Conservation (phyloP, 2,113 vertebrate genomes). For the Dasyurus viverrinus region DNA sequence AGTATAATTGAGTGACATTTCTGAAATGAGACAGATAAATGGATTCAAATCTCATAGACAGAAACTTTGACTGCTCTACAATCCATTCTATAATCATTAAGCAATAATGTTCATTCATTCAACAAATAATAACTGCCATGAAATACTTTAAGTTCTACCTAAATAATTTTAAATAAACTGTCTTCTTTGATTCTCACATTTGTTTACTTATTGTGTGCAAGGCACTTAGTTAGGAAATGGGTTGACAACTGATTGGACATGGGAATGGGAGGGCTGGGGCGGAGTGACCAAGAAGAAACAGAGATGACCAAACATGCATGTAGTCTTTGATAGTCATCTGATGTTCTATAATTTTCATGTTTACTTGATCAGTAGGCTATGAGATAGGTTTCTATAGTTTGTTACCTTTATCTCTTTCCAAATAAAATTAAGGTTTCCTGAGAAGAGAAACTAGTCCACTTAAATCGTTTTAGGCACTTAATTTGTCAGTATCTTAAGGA, state of each 20-base stretch:
- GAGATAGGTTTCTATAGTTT: neutral
- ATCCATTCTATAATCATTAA: neutral
- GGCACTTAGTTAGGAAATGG: neutral
- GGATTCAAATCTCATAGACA: neutral
- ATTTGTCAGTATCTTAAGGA: neutral
- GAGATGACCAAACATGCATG: neutral
- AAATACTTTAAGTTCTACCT: neutral
- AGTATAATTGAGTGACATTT: neutral
- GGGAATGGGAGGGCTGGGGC: neutral
- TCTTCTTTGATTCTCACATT: neutral
- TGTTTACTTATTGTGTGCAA: neutral
- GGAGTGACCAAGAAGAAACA: neutral
- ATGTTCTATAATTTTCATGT: neutral
- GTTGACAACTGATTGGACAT: neutral
- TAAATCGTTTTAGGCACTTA: neutral
- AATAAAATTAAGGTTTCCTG: neutral
- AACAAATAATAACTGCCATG: neutral
- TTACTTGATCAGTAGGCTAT: neutral
- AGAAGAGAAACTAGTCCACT: neutral
- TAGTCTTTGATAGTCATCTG: neutral
- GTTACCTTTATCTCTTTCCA: neutral
- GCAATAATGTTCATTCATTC: neutral
- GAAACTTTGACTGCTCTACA: neutral
- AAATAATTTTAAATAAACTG: neutral
- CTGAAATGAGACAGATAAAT: neutral